phyloP scores from a whole-genome alignment of 2,113 vertebrate genomes.

The Arenaria interpres region DNA sequence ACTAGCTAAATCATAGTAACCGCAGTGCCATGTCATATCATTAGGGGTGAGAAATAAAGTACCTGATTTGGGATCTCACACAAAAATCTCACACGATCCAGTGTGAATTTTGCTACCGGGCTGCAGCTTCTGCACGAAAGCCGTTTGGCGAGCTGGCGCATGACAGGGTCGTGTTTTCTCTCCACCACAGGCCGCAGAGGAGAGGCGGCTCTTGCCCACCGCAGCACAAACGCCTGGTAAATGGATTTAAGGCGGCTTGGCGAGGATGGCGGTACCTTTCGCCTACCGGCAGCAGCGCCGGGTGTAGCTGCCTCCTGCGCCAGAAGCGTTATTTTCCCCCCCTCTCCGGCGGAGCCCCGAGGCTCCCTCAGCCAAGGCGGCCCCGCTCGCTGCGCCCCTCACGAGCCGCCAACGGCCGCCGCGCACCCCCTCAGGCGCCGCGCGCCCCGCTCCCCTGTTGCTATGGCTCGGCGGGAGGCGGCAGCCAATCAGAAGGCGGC shows the following conservation, averaged over 20 bases:
- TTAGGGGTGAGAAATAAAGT: neutral
- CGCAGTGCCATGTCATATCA: neutral
- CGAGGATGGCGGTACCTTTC: neutral
- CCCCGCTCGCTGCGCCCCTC: neutral
- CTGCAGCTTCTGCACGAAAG: neutral
- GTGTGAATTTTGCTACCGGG: neutral
- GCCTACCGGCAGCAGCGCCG: neutral
- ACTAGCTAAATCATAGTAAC: neutral
- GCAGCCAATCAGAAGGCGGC: slow-evolving; percentile 56
- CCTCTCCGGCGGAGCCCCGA: neutral
- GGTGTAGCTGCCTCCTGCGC: accelerated
- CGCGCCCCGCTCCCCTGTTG: slow-evolving; percentile 47
- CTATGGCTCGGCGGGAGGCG: slow-evolving; percentile 41
- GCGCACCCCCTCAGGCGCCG: neutral
- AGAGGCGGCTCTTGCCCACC: neutral
- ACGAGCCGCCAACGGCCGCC: neutral
- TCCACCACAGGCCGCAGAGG: neutral
- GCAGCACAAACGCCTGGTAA: accelerated
- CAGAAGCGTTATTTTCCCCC: neutral
- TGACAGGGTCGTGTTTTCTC: neutral
- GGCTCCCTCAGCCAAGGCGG: neutral
- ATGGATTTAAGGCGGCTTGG: accelerated
- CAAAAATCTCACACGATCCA: neutral
- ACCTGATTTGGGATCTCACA: neutral
- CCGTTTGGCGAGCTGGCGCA: neutral